Evolutionary conservation across 2,113 vertebrate genomes (phyloP), one percentile per base, ranked within the genome.

Genomic region (Amphiprion percula): DNA sequence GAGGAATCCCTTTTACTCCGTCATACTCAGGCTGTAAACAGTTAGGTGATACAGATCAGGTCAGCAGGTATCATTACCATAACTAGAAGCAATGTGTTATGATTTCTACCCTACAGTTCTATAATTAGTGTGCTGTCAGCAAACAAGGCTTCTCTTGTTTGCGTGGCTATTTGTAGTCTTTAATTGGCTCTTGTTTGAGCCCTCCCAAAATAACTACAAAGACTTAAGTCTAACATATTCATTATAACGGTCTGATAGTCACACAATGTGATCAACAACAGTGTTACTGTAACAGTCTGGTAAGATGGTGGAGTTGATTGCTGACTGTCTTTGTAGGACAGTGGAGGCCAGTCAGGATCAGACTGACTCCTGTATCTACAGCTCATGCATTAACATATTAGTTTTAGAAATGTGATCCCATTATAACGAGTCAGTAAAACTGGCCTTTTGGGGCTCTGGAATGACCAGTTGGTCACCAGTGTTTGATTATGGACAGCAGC

Each of bases 381-480:
- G 68, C 66, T 61, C 68, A 41, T 68, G 62, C 70, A 77, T 92
- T 73, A 79, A 74, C 28, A 50, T 56, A 84, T 87, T 92, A 88
- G 86, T 85, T 89, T 90, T 77, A 66, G 87, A 87, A 87, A 93
- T 62, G 75, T 56, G 56, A 85, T 87, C 63, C 77, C 84, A 88
- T 89, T 82, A 85, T 74, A 87, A 86, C 85, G 87, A 83, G 85
- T 41, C 58, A 84, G 77, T 62, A 67, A 59, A 52, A 28, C 49
- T 55, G 12, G 39, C 59, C 71, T 86, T 87, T 81, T 81, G 67
- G 79, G 82, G 26, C 49, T 75, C 54, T 46, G 73, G 73, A 61
- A 46, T 78, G 69, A 54, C 52, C 60, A 86, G 90, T 87, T 88
- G 80, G 86, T 77, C 23, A 65, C 23, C 71, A 19, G 55, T 79